Base-by-base conservation (phyloP, 1,140 invertebrate genomes). In the Akabosia matsudoensis region DNA sequence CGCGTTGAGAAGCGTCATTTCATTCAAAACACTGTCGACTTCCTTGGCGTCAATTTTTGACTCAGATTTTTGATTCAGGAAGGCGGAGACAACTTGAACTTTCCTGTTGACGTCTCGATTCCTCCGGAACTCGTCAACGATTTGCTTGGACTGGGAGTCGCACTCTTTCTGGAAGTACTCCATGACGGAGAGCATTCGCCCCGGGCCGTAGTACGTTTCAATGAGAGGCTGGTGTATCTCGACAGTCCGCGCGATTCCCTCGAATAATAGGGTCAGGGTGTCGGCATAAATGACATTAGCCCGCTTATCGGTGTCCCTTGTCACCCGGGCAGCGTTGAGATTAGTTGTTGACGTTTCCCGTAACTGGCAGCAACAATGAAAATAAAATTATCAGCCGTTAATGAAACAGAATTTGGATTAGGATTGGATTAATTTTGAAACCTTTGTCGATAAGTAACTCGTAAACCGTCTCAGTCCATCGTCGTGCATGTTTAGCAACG, bases 191-290 rank as follows among this genome's bases (percentile, higher is more conserved):
- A 93, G 84, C 45, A 97, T 84, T 82, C 88, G 88, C 1, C 93
- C 93, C 34, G 90, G 90, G 73, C 96, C 95, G 87, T 98, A 98
- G 85, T 93, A 97, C 7, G 93, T 96, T 84, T 97, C 95, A 45
- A 98, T 91, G 31, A 97, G 88, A 0, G 96, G 94, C 82, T 97
- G 94, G 86, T 97, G 93, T 28, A 94, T 90, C 86, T 97, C 95
- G 54, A 98, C 87, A 26, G 94, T 90, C 61, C 92, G 86, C 0
- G 96, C 96, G 78, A 97, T 92, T 26, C 91, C 91, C 86, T 98
- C 96, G 85, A 97, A 95, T 56, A 98, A 85, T 30, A 91, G 85
- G 0, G 92, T 95, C 77, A 96, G 85, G 0, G 91, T 91, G 81
- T 96, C 94, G 0, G 93, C 91, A 86, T 90, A 96, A 52, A 93